Conservation (phyloP, 2,888 invertebrate species). For the Drosophila parthenogenetica region DNA sequence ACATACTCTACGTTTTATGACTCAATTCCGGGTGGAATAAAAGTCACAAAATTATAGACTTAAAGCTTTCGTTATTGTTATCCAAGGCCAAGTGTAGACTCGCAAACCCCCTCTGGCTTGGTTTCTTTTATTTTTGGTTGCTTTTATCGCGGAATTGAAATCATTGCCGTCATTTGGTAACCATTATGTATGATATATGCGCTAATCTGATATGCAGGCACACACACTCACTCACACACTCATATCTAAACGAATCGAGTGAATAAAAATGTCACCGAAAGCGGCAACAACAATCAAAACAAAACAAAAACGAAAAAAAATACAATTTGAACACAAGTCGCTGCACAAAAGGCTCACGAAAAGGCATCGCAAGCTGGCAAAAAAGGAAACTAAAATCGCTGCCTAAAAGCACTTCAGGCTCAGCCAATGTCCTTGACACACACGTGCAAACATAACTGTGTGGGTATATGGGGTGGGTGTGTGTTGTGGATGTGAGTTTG, state of each 20-base stretch:
- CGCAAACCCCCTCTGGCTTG: background rate
- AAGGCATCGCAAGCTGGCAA: constrained; percentile 41
- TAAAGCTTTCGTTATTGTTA: constrained; percentile 19
- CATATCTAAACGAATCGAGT: constrained; percentile 38
- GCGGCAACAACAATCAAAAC: constrained; percentile 60
- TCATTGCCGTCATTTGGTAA: constrained; percentile 76
- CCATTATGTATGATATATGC: constrained; percentile 78
- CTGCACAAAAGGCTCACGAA: constrained; percentile 54
- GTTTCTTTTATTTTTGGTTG: constrained; percentile 6
- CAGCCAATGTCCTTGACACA: constrained; percentile 44
- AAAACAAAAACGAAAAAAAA: constrained; percentile 28
- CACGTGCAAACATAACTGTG: constrained; percentile 19
- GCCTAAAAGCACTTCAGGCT: constrained; percentile 61
- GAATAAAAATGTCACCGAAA: constrained; percentile 75
- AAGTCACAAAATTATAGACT: constrained; percentile 18
- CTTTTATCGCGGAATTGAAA: constrained; percentile 71
- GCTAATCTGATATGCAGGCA: constrained; percentile 75
- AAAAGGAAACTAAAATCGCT: constrained; percentile 67
- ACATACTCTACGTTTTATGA: constrained; percentile 35
- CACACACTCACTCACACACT: constrained; percentile 16
- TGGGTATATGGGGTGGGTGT: background rate
- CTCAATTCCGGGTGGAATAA: constrained; percentile 38
- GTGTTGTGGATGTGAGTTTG: constrained; percentile 7
- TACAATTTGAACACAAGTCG: constrained; percentile 64
- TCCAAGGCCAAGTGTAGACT: constrained; percentile 9